Evolutionary conservation across 2,113 vertebrate genomes (phyloP).

Genomic region (Colossoma macropomum): DNA sequence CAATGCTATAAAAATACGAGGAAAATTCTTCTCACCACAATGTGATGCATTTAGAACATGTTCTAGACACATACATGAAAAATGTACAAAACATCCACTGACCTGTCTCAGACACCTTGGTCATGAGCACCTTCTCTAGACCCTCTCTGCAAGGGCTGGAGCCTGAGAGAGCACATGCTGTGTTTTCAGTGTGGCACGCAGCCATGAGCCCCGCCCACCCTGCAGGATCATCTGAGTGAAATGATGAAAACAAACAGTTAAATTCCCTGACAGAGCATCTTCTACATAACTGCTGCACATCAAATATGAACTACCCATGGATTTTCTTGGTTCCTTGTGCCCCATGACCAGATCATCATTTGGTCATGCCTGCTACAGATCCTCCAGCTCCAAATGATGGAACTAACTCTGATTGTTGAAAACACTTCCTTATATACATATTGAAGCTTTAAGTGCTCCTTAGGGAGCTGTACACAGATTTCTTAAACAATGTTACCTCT

Average conservation of each 20-base stretch:
- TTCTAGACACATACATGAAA: not conserved
- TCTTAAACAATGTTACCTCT: not conserved
- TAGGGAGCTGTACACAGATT: not conserved
- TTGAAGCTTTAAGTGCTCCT: not conserved
- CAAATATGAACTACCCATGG: not conserved
- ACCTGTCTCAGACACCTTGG: slow-evolving; percentile 89
- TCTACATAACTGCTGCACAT: not conserved
- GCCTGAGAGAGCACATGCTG: slow-evolving; percentile 76
- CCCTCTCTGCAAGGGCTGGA: slow-evolving; percentile 69
- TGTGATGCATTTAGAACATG: no score
- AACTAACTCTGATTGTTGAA: not conserved
- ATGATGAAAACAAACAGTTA: not conserved
- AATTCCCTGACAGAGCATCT: not conserved
- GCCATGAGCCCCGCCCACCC: slow-evolving; percentile 92
- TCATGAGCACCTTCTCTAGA: slow-evolving; percentile 80
- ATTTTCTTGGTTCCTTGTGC: not conserved
- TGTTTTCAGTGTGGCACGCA: slow-evolving; percentile 89
- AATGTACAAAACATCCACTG: not conserved
- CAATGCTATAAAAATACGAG: no score
- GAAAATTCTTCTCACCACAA: no score
- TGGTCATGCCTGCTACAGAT: not conserved
- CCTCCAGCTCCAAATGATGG: not conserved
- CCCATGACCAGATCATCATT: not conserved
- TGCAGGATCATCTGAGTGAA: slow-evolving; percentile 86
- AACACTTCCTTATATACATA: not conserved